Base-by-base conservation (phyloP, 2,797 vertebrate genomes). In the Lacerta bilineata region DNA sequence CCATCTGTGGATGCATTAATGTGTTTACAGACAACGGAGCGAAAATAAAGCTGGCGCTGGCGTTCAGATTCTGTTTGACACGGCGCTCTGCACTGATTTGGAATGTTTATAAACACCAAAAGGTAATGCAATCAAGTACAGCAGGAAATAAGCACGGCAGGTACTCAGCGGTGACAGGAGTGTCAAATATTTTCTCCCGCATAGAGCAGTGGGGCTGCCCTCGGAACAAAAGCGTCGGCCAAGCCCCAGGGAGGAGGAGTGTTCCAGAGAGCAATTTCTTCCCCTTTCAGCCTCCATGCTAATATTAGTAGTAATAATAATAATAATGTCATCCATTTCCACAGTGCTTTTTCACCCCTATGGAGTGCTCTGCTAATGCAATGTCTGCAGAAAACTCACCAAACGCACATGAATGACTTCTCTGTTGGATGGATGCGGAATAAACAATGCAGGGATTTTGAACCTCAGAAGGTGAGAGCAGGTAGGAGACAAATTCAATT, bases 31-130 rank as follows among this genome's bases (percentile, higher is more conserved):
- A 90, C 36, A 90, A 92, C 91, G 90, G 93, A 41, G 91, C 92
- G 87, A 80, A 94, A 95, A 90, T 75, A 95, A 94, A 91, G 90
- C 85, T 0, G 69, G 84, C 3, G 88, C 59, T 0, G 72, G 39
- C 92, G 93, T 93, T 94, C 92, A 79, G 86, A 95, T 95, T 96
- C 92, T 3, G 4, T 83, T 91, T 95, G 89, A 93, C 92, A 9
- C 92, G 78, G 92, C 76, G 84, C 94, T 88, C 91, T 61, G 93
- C 93, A 80, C 91, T 3, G 83, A 94, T 93, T 96, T 94, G 27
- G 87, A 95, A 95, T 97, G 96, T 96, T 97, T 97, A 97, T 96
- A 96, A 97, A 97, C 96, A 85, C 59, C 89, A 9, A 89, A 87
- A 94, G 93, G 91, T 96, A 96, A 96, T 95, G 95, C 66, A 96